Percentiles rank a stretch among this genome's conserved stretches.
These are phyloP conservation scores for Sphaeramia orbicularis DNA, from an alignment of 2,797 vertebrate species.

Conservation along the genomic window DNA sequence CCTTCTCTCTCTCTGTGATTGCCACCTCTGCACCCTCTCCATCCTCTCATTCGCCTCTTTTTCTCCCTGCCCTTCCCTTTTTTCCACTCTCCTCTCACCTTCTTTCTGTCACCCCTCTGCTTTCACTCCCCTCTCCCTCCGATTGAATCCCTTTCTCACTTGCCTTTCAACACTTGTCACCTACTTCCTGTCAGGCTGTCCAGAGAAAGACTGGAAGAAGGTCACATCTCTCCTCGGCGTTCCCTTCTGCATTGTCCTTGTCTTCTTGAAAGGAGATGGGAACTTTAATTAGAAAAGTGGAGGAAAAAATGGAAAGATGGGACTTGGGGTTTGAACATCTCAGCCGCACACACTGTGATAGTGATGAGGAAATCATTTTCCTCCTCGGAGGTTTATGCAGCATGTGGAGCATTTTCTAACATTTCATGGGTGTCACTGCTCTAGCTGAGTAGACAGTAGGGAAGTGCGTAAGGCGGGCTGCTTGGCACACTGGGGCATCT, in stretches of 20 bases:
- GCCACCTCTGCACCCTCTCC: conserved; percentile 44
- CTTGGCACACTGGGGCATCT: conserved; percentile 60
- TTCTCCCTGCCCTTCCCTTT: conserved; percentile 16
- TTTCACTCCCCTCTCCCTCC: conserved; percentile 31
- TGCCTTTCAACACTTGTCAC: conserved; percentile 80
- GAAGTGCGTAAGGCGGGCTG: conserved; percentile 45
- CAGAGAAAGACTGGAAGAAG: conserved; percentile 67
- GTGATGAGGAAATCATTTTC: conserved; percentile 26
- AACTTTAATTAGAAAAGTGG: conserved; percentile 72
- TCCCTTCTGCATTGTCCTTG: conserved; percentile 66
- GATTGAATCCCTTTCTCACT: conserved; percentile 67
- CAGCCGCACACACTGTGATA: conserved; percentile 17
- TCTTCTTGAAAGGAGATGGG: conserved; percentile 48
- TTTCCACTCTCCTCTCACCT: conserved; percentile 31
- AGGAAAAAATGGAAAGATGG: not conserved
- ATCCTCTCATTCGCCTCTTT: conserved; percentile 32
- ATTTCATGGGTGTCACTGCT: conserved; percentile 50
- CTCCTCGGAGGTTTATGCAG: conserved; percentile 4
- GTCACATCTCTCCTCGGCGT: conserved; percentile 62
- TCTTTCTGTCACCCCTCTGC: conserved; percentile 10
- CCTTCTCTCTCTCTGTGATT: conserved; percentile 42
- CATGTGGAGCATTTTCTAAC: conserved; percentile 28
- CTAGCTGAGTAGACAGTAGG: conserved; percentile 39
- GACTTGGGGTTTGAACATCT: conserved; percentile 22
- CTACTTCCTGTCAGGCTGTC: conserved; percentile 75